phyloP scores from a whole-genome alignment of 1,140 invertebrate genomes.

The Bursaphelenchus mucronatus region DNA sequence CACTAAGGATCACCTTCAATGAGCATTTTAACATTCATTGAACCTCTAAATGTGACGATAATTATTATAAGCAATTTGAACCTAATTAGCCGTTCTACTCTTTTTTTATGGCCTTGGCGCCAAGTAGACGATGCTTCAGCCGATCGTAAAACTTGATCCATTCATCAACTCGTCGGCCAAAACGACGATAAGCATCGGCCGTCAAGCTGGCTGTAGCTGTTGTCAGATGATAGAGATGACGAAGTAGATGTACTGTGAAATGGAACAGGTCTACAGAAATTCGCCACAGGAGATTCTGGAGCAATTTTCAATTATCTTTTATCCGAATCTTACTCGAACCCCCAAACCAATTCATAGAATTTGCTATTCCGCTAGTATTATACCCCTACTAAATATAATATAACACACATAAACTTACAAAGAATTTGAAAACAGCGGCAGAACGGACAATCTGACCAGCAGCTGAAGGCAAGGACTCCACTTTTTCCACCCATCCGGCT shows the following conservation, averaged over 20 bases:
- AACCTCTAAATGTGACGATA: too few relatives aligned
- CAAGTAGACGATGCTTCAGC: constrained; percentile 12
- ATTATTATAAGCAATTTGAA: not conserved
- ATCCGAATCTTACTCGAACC: not conserved
- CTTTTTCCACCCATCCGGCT: constrained; percentile 51
- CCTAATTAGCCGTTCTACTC: not conserved
- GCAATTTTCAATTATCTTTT: constrained; percentile 3
- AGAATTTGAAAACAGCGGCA: constrained; percentile 48
- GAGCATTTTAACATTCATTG: too few relatives aligned
- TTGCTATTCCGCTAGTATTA: not conserved
- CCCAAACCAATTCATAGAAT: constrained; percentile 16
- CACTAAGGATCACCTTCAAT: too few relatives aligned
- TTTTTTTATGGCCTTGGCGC: constrained; percentile 6
- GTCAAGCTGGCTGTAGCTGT: constrained; percentile 25
- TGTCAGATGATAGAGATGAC: constrained; percentile 30
- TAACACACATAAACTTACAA: constrained; percentile 38
- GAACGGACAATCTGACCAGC: constrained; percentile 40
- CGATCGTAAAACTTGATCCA: constrained; percentile 25
- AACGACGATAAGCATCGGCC: constrained; percentile 32
- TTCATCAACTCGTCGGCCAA: constrained; percentile 31
- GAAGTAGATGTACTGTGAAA: constrained; percentile 30
- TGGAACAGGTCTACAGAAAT: constrained; percentile 21
- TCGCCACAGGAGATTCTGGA: constrained; percentile 23
- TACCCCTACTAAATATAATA: not conserved
- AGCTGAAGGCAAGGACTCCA: constrained; percentile 49